Evolutionary conservation across 2,797 vertebrate species (phyloP), one percentile per base, ranked within the genome.

Genomic region (Catamblyrhynchus diadema): DNA sequence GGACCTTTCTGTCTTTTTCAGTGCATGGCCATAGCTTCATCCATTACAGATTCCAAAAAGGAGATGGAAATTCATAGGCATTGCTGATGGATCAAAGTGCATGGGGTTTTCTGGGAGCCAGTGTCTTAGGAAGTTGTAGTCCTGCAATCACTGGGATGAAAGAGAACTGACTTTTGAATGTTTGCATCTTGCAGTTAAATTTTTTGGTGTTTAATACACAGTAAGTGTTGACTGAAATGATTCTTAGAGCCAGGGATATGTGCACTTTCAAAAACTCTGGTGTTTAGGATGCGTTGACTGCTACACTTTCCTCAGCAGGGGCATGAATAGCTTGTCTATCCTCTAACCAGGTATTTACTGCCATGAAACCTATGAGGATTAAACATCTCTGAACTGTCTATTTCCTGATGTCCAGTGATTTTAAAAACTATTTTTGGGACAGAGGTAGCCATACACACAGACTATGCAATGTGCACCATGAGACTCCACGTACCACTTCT

Each of bases 401-500:
- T 77, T 88, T 71, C 47, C 33, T 78, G 41, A 8, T 83, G 20
- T 20, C 11, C 30, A 57, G 7, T 50, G 42, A 71, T 77, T 81
- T 69, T 57, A 41, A 71, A 86, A 74, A 27, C 32, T 32, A 13
- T 48, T 88, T 87, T 64, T 48, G 65, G 61, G 48, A 35, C 33
- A 62, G 44, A 82, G 28, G 14, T 59, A 54, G 23, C 17, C n/a
- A 19, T 30, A 48, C 7, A 33, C 14, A 70, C 10, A 39, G 16
- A 32, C 18, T 10, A 15, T 48, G 44, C 14, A 57, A 35, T 0
- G 1, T 17, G 16, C 4, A n/a, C n/a, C 7, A 7, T n/a, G 12
- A 72, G 19, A 53, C 44, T 66, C n/a, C 24, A 54, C 0, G 2
- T 57, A 65, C 6, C 12, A 32, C 3, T 8, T 54, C 53, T 84